A percentile compares a stretch with the other conserved stretches of the same genome.
phyloP scores from a whole-genome alignment of 2,797 vertebrate species.

The Dicrostonyx torquatus region DNA sequence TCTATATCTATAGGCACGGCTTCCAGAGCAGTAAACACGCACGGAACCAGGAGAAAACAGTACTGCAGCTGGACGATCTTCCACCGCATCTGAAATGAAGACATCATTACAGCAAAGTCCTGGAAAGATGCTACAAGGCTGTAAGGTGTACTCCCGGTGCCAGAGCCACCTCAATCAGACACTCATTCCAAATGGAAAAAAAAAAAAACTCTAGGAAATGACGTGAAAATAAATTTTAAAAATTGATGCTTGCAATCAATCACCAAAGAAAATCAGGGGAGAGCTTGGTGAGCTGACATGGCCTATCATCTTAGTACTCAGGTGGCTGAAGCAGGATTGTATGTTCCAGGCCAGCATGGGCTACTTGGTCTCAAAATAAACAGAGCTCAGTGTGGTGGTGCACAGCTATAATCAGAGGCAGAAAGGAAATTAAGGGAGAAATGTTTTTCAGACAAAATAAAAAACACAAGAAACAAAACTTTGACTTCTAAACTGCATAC shows the following conservation, averaged over 20 bases:
- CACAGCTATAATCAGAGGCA: neutral
- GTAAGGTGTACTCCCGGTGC: neutral
- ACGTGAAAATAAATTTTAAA: constrained; percentile 10
- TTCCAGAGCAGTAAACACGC: constrained; percentile 87
- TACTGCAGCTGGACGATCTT: constrained; percentile 80
- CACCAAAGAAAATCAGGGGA: constrained; percentile 31
- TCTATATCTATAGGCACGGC: constrained; percentile 96
- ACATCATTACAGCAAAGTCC: neutral
- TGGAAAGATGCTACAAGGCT: neutral
- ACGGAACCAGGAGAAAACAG: constrained; percentile 87
- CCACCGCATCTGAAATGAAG: constrained; percentile 91
- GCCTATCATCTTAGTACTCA: neutral
- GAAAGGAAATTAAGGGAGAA: neutral
- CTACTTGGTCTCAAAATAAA: neutral
- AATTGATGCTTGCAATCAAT: constrained; percentile 39
- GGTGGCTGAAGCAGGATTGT: neutral
- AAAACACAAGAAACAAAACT: neutral
- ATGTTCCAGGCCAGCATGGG: neutral
- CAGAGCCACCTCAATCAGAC: neutral
- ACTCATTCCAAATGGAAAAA: constrained; percentile 15
- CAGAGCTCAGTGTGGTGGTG: neutral
- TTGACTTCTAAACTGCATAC: neutral
- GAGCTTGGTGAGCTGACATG: neutral
- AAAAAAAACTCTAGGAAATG: neutral
- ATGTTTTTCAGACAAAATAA: neutral